Conservation (phyloP, 1,140 invertebrate genomes). For the Leptopilina clavipes region DNA sequence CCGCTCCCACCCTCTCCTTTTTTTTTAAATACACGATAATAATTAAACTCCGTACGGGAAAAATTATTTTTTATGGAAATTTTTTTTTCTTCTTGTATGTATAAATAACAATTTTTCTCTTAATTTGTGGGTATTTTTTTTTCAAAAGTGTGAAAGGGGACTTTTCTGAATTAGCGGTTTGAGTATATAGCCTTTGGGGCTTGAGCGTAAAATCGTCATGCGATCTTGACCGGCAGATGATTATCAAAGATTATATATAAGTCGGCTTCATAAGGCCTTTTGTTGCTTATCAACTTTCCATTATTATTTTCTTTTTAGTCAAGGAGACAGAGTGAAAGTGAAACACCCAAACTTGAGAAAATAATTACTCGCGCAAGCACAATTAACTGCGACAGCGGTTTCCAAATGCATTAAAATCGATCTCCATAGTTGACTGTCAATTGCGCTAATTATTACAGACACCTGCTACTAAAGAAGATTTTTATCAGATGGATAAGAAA, state of each 20-base stretch:
- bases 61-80: neutral
- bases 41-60: neutral
- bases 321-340: constrained; percentile 27
- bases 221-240: neutral
- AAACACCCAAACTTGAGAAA: neutral
- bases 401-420: constrained; percentile 8
- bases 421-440: constrained; percentile 12
- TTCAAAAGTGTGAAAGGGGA: neutral
- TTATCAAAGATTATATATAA: neutral
- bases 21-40: neutral
- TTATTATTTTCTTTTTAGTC: constrained; percentile 23
- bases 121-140: neutral
- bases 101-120: neutral
- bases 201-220: neutral
- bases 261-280: neutral
- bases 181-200: neutral
- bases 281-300: constrained; percentile 26
- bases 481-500: neutral
- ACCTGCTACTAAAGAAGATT: neutral
- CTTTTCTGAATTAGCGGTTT: neutral
- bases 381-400: constrained; percentile 11
- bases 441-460: constrained; percentile 13
- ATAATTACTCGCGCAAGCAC: neutral
- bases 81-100: no score
- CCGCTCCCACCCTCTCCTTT: no score